Evolutionary conservation across 2,113 vertebrate genomes (phyloP).

Genomic region (Verasper variegatus): DNA sequence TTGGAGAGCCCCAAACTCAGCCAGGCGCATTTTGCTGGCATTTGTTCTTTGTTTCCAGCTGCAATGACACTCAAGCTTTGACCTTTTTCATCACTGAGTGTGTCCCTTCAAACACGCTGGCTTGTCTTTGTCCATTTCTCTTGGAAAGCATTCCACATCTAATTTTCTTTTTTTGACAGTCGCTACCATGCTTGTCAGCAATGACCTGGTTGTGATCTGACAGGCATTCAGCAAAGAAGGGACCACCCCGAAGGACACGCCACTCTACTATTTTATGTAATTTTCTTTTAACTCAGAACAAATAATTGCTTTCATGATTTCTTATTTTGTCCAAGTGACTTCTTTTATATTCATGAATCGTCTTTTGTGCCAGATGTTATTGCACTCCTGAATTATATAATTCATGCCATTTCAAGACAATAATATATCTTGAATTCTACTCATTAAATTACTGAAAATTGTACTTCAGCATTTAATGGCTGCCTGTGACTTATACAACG

Average conservation of each 20-base stretch:
- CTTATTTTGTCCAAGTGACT: not conserved
- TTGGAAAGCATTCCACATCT: not conserved
- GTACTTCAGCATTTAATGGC: slow-evolving; percentile 6
- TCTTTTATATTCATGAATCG: not conserved
- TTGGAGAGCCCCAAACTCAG: not conserved
- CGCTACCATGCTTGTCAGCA: not conserved
- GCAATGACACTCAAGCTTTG: not conserved
- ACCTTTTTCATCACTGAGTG: no score
- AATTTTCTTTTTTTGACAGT: not conserved
- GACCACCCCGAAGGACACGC: not conserved
- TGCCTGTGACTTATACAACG: slow-evolving; percentile 9
- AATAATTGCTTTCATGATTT: not conserved
- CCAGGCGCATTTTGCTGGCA: not conserved
- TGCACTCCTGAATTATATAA: slow-evolving; percentile 4
- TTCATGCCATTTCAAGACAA: not conserved
- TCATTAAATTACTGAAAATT: not conserved
- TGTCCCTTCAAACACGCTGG: no score
- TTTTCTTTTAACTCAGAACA: not conserved
- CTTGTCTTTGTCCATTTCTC: not conserved
- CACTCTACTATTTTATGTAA: not conserved
- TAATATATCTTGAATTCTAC: slow-evolving; percentile 1
- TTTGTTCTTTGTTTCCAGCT: not conserved
- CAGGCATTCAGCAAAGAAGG: not conserved
- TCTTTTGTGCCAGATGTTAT: not conserved
- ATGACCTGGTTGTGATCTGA: not conserved